Conservation (phyloP, 2,888 invertebrate species). For the Lasius fuliginosus region DNA sequence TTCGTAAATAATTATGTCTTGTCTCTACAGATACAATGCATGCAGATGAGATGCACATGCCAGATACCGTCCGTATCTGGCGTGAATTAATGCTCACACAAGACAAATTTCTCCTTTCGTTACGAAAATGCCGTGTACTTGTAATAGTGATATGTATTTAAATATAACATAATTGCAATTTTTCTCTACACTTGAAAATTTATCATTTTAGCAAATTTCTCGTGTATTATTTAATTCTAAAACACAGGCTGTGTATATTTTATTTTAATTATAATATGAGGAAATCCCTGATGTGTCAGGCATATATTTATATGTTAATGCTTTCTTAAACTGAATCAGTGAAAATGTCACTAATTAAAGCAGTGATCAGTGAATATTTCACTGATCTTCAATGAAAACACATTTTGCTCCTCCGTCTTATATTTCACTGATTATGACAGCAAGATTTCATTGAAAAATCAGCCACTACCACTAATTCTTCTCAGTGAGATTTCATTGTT, state of each 20-base stretch:
- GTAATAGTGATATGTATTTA: constrained; percentile 29
- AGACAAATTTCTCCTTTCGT: constrained; percentile 1
- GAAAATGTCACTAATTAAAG: not conserved
- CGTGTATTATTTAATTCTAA: constrained; percentile 5
- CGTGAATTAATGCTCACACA: constrained; percentile 25
- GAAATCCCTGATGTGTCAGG: not conserved
- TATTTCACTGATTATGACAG: not conserved
- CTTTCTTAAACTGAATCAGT: not conserved
- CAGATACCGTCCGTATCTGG: not conserved
- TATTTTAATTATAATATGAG: not conserved
- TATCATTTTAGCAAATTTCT: not conserved
- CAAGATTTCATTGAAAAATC: too few relatives aligned
- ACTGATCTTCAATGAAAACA: not conserved
- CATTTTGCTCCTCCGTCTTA: not conserved
- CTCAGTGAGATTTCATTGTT: not conserved
- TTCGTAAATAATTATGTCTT: constrained; percentile 25
- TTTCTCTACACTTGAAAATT: constrained; percentile 4
- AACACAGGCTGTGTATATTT: not conserved
- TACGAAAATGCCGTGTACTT: constrained; percentile 7
- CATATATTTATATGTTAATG: not conserved
- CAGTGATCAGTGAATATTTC: not conserved
- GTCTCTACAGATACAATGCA: not conserved
- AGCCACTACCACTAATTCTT: too few relatives aligned
- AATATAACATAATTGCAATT: not conserved
- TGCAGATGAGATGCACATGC: not conserved